These are phyloP conservation scores for Camponotus floridanus DNA, from an alignment of 1,140 invertebrate genomes.

Conservation along the genomic window DNA sequence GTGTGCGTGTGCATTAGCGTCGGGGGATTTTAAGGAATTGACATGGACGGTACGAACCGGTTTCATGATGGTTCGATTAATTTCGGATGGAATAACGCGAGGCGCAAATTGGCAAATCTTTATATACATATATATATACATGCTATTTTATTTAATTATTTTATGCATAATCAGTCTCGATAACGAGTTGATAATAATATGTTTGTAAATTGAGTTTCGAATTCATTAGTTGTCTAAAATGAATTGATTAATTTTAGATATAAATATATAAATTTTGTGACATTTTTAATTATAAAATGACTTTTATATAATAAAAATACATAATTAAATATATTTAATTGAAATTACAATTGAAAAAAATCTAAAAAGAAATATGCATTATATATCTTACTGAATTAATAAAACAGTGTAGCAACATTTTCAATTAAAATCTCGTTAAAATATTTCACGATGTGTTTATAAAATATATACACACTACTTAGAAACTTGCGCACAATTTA, in stretches of 20 bases:
- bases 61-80: slow-evolving; percentile 49
- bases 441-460: not conserved
- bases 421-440: not conserved
- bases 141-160: slow-evolving; percentile 36
- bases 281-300: slow-evolving; percentile 37
- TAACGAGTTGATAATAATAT: slow-evolving; percentile 21
- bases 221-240: slow-evolving; percentile 4
- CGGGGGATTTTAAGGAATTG: slow-evolving; percentile 53
- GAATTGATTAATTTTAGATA: not conserved
- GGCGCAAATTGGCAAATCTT: slow-evolving; percentile 38
- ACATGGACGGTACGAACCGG: slow-evolving; percentile 47
- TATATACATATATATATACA: not conserved
- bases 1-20: slow-evolving; percentile 27
- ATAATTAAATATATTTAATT: slow-evolving; percentile 7
- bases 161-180: slow-evolving; percentile 38
- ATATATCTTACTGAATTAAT: not conserved
- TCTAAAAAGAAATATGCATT: slow-evolving; percentile 10
- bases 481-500: slow-evolving; percentile 12
- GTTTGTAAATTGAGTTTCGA: slow-evolving; percentile 35
- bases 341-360: not conserved
- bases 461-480: not conserved
- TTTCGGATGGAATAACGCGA: slow-evolving; percentile 48
- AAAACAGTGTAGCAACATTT: not conserved
- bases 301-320: not conserved
- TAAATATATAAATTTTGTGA: not conserved